phyloP scores from a whole-genome alignment of 2,888 invertebrate genomes.

The Parasteatoda lunata region DNA sequence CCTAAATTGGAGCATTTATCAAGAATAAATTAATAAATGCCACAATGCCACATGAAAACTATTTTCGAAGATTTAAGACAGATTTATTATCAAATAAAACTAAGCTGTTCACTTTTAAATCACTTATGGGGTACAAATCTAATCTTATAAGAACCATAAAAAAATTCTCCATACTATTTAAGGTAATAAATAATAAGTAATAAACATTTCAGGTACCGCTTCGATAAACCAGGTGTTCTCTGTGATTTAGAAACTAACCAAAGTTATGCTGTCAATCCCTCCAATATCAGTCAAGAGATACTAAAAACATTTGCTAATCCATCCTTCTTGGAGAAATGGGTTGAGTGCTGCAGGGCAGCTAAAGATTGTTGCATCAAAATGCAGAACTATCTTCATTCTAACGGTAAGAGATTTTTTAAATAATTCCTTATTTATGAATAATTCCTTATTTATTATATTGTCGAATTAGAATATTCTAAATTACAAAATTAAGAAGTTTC shows the following conservation, averaged over 20 bases:
- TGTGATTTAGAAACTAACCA: conserved; percentile 17
- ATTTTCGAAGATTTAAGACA: too few species aligned
- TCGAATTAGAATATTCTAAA: too few species aligned
- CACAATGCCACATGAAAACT: too few species aligned
- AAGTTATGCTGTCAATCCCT: conserved; percentile 14
- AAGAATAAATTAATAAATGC: too few species aligned
- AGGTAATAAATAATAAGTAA: background rate
- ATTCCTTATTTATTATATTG: too few species aligned
- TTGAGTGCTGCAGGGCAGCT: conserved; percentile 64
- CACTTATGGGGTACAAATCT: too few species aligned
- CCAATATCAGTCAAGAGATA: conserved; percentile 8
- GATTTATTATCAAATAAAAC: too few species aligned
- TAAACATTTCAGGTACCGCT: conserved; percentile 13
- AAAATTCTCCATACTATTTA: background rate
- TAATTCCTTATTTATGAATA: too few species aligned
- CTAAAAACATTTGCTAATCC: conserved; percentile 51
- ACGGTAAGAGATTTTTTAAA: background rate
- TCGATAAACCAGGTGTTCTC: conserved; percentile 1
- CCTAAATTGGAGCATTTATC: too few species aligned
- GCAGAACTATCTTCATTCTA: conserved; percentile 7
- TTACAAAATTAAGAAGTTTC: too few species aligned
- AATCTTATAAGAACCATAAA: too few species aligned
- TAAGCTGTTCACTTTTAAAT: too few species aligned
- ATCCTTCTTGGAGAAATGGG: conserved; percentile 63
- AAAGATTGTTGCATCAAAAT: conserved; percentile 52